Base-by-base conservation (phyloP, 2,113 vertebrate species). In the Echinops telfairi region DNA sequence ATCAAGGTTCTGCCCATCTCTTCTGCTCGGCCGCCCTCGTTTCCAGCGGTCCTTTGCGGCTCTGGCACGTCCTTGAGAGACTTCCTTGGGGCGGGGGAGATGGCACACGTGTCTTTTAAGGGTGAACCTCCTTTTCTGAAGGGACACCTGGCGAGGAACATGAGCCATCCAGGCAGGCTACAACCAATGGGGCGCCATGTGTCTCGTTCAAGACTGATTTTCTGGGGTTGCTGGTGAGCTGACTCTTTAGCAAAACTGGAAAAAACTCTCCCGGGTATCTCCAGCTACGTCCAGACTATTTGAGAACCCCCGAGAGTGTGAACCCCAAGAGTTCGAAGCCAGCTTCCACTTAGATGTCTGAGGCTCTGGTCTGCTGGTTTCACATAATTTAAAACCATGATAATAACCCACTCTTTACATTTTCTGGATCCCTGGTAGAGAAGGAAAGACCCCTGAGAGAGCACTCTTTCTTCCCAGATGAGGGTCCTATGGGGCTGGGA, bases 271-370 rank as follows among this genome's bases (percentile, higher is more conserved):
- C 33, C 15, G 11, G n/a, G 33, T 36, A 36, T 19, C 78, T 70
- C 58, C 71, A 92, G 20, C 92, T 64, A 38, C 31, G 17, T 87
- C n/a, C 82, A 84, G 73, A 91, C 40, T 36, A 33, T 75, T 83
- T 89, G 43, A 58, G 71, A 87, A 62, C 58, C 81, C 60, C 22
- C 22, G 19, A 85, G 66, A 83, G n/a, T 70, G 33, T 80, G 85
- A 93, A 95, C 20, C 91, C 76, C 53, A 75, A 90, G 81, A 86
- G 57, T 89, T 94, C 43, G 83, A 87, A 91, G 70, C 94, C 60
- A 40, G 64, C 53, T 19, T 66, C 79, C 11, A 19, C 36, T 36
- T 80, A 76, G 73, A 83, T 79, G 33, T 85, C 2, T 79, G 89
- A 68, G 47, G 20, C 90, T 94, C 90, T 90, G 85, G 88, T 73